phyloP scores from a whole-genome alignment of 2,797 vertebrate species.

The Sciurus carolinensis region DNA sequence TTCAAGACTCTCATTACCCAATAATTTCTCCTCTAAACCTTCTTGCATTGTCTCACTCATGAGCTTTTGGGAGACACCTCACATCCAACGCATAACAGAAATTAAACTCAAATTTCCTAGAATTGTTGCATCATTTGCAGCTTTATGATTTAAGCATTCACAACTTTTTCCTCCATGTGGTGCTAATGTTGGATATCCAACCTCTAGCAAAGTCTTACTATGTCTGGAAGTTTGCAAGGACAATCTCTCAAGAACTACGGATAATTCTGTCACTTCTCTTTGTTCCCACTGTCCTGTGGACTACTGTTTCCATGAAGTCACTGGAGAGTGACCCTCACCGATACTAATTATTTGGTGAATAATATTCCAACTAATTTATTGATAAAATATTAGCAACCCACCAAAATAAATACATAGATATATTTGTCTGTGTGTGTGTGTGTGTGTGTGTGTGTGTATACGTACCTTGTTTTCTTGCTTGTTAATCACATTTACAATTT shows the following conservation, averaged over 20 bases:
- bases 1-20: too few species aligned
- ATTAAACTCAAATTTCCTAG: constrained; percentile 1
- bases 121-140: too few species aligned
- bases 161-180: neutral
- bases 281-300: neutral
- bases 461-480: neutral
- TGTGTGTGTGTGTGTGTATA: too few species aligned
- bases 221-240: neutral
- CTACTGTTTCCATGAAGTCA: neutral
- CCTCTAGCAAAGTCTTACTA: neutral
- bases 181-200: neutral
- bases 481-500: constrained; percentile 2
- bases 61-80: too few species aligned
- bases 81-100: too few species aligned
- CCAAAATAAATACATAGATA: neutral
- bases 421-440: neutral
- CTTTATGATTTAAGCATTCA: neutral
- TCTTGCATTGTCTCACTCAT: too few species aligned
- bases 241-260: neutral
- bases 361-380: neutral
- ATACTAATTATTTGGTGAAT: neutral
- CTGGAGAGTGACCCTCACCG: neutral
- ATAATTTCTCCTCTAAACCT: too few species aligned
- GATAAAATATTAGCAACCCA: neutral
- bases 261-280: neutral